Percentiles rank a stretch among this genome's conserved stretches.
phyloP scores from a whole-genome alignment of 2,888 invertebrate genomes.

The Cantharis lateralis region DNA sequence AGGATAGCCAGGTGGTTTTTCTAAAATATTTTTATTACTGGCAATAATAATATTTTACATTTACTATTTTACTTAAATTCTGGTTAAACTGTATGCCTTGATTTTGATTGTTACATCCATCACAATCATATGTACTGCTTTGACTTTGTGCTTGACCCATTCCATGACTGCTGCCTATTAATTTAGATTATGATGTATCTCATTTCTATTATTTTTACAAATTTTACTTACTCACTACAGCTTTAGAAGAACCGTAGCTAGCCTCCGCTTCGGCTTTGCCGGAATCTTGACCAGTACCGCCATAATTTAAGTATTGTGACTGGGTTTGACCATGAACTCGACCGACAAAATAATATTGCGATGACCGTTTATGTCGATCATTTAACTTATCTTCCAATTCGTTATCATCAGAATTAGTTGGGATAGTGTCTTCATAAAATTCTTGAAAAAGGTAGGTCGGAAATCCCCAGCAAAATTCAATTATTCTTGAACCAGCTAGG shows the following conservation, averaged over 20 bases:
- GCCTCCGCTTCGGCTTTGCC: slow-evolving; percentile 85
- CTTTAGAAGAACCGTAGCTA: slow-evolving; percentile 70
- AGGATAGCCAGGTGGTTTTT: not conserved
- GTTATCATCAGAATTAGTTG: not conserved
- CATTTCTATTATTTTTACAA: slow-evolving; percentile 42
- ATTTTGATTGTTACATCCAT: slow-evolving; percentile 63
- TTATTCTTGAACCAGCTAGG: slow-evolving; percentile 56
- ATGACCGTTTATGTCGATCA: slow-evolving; percentile 40
- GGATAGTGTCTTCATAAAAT: slow-evolving; percentile 27
- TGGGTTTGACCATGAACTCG: slow-evolving; percentile 78
- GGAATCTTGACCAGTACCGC: slow-evolving; percentile 56
- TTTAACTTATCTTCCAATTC: not conserved
- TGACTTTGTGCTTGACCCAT: slow-evolving; percentile 92
- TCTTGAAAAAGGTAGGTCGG: slow-evolving; percentile 53
- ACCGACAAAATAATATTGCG: slow-evolving; percentile 47
- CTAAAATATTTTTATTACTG: not conserved
- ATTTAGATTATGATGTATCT: slow-evolving; percentile 28
- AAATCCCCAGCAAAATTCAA: slow-evolving; percentile 57
- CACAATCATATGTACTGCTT: slow-evolving; percentile 71
- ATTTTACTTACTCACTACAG: slow-evolving; percentile 68
- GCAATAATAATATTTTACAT: not conserved
- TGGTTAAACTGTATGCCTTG: slow-evolving; percentile 4
- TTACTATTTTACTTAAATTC: not conserved
- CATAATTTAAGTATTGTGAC: slow-evolving; percentile 79
- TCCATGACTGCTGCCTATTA: slow-evolving; percentile 75